Conservation (phyloP, 53 echinoderm and acorn worm genomes). For the Mesocentrotus franciscanus region DNA sequence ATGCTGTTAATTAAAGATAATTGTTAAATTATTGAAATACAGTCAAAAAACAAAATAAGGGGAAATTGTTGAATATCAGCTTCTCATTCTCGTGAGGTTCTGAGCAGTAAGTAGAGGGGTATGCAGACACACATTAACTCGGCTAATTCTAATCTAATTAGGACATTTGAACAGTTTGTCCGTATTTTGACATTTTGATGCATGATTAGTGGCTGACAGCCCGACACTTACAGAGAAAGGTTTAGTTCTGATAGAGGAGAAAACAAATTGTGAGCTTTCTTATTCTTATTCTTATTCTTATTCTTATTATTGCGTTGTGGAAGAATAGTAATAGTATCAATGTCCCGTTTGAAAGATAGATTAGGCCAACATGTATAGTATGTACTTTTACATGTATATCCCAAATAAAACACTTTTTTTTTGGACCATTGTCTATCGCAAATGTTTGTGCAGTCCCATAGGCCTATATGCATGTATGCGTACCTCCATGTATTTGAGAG, state of each 20-base stretch:
- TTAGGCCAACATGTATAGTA: too few species aligned
- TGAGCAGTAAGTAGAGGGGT: background rate
- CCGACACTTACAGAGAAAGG: background rate
- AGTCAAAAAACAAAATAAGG: background rate
- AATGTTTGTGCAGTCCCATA: background rate
- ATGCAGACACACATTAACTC: background rate
- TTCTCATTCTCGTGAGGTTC: background rate
- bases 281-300: background rate
- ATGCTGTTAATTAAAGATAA: background rate
- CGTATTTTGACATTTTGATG: background rate
- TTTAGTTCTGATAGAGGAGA: background rate
- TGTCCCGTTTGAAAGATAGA: too few species aligned
- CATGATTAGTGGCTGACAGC: background rate
- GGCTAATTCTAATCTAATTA: background rate
- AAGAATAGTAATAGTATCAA: too few species aligned
- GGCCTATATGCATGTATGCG: background rate
- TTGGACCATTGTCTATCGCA: background rate
- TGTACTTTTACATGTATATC: too few species aligned
- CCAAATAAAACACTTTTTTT: too few species aligned
- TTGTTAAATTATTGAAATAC: background rate
- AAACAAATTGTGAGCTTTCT: background rate
- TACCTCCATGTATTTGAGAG: too few species aligned
- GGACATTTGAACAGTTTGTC: background rate
- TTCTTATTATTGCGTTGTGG: too few species aligned
- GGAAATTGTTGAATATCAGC: background rate